Evolutionary conservation across 2,797 vertebrate genomes (phyloP).

Genomic region (Acanthornis magna): DNA sequence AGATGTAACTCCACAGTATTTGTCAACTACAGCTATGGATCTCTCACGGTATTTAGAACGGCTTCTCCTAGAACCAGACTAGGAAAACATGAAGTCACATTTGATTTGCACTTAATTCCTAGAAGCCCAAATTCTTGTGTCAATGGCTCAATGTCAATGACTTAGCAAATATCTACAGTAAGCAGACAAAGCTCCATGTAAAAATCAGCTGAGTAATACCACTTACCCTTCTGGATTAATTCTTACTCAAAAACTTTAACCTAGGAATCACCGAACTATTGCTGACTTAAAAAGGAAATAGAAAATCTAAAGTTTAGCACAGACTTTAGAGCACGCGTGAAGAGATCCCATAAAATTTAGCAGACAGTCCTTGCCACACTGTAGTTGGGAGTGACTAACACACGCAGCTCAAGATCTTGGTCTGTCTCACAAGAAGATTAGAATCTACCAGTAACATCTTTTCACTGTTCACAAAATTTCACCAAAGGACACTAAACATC

Average conservation of each 20-base stretch:
- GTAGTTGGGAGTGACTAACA: not conserved
- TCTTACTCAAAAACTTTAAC: not conserved
- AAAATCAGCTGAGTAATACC: not conserved
- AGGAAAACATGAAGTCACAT: accelerated
- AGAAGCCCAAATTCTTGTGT: not conserved
- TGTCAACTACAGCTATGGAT: not conserved
- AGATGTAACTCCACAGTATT: not conserved
- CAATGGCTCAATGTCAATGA: not conserved
- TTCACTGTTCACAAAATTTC: not conserved
- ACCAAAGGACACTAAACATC: not conserved
- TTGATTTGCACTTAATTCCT: not conserved
- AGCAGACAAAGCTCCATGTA: not conserved
- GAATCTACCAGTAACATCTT: not conserved
- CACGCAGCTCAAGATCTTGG: not conserved
- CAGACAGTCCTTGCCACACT: not conserved
- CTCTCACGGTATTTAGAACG: not conserved
- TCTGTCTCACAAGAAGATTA: not conserved
- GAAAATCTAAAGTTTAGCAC: accelerated
- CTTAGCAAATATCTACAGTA: not conserved
- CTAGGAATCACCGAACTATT: not conserved
- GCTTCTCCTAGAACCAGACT: not conserved
- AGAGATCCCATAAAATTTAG: not conserved
- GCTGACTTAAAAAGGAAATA: not conserved
- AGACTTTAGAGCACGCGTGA: not conserved
- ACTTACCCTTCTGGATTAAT: not conserved